phyloP scores from a whole-genome alignment of 1,140 invertebrate genomes.

The Lanistes nyassanus region DNA sequence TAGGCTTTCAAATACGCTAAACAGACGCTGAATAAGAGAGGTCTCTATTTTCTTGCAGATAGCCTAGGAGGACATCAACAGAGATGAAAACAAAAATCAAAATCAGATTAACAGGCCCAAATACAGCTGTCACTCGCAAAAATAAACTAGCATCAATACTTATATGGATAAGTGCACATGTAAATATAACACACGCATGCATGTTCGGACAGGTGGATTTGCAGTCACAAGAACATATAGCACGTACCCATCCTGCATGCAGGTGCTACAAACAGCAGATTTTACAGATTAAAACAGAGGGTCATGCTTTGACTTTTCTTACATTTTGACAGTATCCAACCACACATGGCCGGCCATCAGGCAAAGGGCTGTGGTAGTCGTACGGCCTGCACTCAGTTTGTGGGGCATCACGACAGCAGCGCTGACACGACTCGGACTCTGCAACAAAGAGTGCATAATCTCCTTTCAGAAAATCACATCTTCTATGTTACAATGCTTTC shows the following conservation, averaged over 20 bases:
- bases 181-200: neutral
- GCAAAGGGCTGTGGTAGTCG: slow-evolving; percentile 76
- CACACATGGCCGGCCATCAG: slow-evolving; percentile 94
- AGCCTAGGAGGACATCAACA: slow-evolving; percentile 28
- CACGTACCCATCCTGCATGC: neutral
- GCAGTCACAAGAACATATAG: neutral
- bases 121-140: neutral
- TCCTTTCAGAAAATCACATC: slow-evolving; percentile 1
- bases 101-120: neutral
- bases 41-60: slow-evolving; percentile 37
- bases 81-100: neutral
- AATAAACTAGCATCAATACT: neutral
- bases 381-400: slow-evolving; percentile 27
- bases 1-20: slow-evolving; percentile 42
- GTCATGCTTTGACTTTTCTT: too few species aligned
- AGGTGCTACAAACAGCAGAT: neutral
- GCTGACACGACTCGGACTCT: slow-evolving; percentile 86
- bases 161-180: neutral
- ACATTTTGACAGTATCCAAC: slow-evolving; percentile 95
- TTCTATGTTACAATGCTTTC: neutral
- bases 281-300: neutral
- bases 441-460: slow-evolving; percentile 58
- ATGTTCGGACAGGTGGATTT: too few species aligned
- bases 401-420: slow-evolving; percentile 79
- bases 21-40: slow-evolving; percentile 38